Base-by-base conservation (phyloP, 2,113 vertebrate species). In the Psilopogon haemacephalus region DNA sequence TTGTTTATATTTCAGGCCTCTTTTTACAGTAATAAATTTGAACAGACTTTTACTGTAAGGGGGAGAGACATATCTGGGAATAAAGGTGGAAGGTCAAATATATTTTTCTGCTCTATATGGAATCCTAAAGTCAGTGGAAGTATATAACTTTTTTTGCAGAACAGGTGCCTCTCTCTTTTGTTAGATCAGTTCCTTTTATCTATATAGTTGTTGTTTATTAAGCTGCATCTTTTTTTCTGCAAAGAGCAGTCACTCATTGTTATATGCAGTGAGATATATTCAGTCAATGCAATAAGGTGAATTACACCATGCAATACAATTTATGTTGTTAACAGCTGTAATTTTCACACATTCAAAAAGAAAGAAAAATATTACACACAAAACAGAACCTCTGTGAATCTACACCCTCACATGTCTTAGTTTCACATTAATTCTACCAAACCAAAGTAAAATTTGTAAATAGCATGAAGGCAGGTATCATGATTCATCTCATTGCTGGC, bases 1-100 rank as follows among this genome's bases (percentile, higher is more conserved):
- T 59, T 59, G 75, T 93, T 89, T 74, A 75, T 84, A 91, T 81
- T 94, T 94, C 77, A 89, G 2, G 1, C 75, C 30, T 94, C 6
- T 9, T 73, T 93, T 90, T 95, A 56, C 79, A 96, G 89, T 75
- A 95, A 88, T 74, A 92, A 90, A 83, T 96, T 77, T 89, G 32
- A 95, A 60, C 60, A 70, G 54, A 20, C n/a, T 95, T 91, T 95
- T 91, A 95, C 44, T 92, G 26, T 69, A 85, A 93, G 62, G 56
- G 21, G 58, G 21, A 89, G 32, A 91, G 33, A 90, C 27, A 38
- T 75, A 89, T 48, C 40, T 94, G 88, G 70, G 91, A 95, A 55
- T 70, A 83, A 40, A 24, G 5, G 17, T 83, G 82, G 76, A 77
- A 85, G 26, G 50, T n/a, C 71, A 84, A 90, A 77, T 84, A 93